Percentiles rank a stretch among this genome's conserved stretches.
These are phyloP conservation scores for Taenaris catops DNA, from an alignment of 2,888 invertebrate genomes.

Conservation along the genomic window DNA sequence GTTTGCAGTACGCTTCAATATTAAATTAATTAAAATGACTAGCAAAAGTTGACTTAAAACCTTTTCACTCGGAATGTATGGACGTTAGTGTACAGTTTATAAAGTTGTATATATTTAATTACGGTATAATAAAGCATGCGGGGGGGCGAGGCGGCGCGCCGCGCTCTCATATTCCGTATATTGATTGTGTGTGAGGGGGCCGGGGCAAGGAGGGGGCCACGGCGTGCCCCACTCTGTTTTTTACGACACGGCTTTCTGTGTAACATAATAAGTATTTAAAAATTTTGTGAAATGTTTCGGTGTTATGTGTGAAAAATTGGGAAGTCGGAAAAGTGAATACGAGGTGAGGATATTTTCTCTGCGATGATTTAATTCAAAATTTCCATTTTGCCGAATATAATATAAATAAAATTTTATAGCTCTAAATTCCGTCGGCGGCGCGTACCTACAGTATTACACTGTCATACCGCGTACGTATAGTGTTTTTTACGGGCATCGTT, in stretches of 20 bases:
- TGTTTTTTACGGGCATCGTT: conserved; percentile 80
- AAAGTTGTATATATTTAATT: conserved; percentile 77
- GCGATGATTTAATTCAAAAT: conserved; percentile 54
- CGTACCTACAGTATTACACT: conserved; percentile 77
- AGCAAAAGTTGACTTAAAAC: conserved; percentile 21
- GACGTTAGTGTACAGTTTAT: conserved; percentile 60
- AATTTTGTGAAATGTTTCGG: conserved; percentile 79
- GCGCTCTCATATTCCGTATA: conserved; percentile 80
- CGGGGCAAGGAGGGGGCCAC: conserved; percentile 76
- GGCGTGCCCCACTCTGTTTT: conserved; percentile 81
- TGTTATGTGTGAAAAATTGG: conserved; percentile 75
- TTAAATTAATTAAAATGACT: conserved; percentile 22
- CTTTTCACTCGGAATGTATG: conserved; percentile 42
- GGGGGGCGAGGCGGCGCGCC: conserved; percentile 78
- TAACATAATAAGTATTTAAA: conserved; percentile 79
- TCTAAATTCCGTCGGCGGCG: conserved; percentile 75
- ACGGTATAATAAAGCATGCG: conserved; percentile 79
- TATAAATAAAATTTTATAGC: conserved; percentile 69
- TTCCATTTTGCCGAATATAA: conserved; percentile 52
- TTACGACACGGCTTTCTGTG: conserved; percentile 81
- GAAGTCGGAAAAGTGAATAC: conserved; percentile 65
- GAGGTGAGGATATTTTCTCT: conserved; percentile 64
- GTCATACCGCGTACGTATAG: conserved; percentile 80
- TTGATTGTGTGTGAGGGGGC: conserved; percentile 80
- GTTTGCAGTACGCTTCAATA: conserved; percentile 19